Evolutionary conservation across 2,888 invertebrate species (phyloP), one percentile per base, ranked within the genome.

Genomic region (Agrochola macilenta): DNA sequence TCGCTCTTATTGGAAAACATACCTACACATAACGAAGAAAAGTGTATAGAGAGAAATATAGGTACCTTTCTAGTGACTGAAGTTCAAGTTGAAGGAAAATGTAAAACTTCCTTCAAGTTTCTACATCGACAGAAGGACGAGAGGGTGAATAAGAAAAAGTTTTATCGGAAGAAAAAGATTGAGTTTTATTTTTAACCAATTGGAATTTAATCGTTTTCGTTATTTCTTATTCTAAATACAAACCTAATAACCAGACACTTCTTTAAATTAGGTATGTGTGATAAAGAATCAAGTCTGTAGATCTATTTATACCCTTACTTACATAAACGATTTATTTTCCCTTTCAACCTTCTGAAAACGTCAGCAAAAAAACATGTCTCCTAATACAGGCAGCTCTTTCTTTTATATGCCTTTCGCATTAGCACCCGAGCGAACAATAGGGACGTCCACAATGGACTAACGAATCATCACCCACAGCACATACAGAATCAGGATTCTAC

Each of bases 401-500:
- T 83, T 79, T 39, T 82, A 79, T 81, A 65, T 73, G 73, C 57
- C 85, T 80, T 88, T 87, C 79, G 79, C 87, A 89, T 89, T 89
- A 90, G 88, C 89, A 88, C 90, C 89, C 86, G 85, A 82, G 63
- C 79, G 79, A 76, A 90, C 89, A 91, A 91, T 85, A 86, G 83
- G 69, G 75, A 78, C 78, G 72, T 76, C 75, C 73, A 91, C 90
- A 91, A 91, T 87, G 81, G 85, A 80, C 91, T 90, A 86, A 85
- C 88, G 88, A 90, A 89, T 90, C 91, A 90, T 93, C 93, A 92
- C 93, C 92, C 92, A 93, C 90, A 89, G 86, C 90, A 89, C 91
- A 92, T 90, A 89, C 90, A 85, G 92, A 92, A 94, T 94, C 93
- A 90, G 91, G 89, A 95, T 94, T 93, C 94, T 89, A 93, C 90